Evolutionary conservation across 2,113 vertebrate species (phyloP).

Genomic region (Macquaria australasica): DNA sequence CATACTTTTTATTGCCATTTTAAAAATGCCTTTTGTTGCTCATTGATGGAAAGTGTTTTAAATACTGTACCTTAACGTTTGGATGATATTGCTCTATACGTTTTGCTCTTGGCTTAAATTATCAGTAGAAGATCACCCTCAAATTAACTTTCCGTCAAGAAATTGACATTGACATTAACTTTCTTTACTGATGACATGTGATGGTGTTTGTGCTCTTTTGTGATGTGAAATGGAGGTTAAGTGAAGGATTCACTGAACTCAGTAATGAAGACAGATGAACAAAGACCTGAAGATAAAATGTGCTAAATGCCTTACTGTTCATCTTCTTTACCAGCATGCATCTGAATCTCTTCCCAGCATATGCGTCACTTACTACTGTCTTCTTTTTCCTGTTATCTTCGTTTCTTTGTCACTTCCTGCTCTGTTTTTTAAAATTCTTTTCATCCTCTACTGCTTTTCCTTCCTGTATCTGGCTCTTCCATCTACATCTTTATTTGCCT

Average conservation of each 20-base stretch:
- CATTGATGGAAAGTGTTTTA: neutral
- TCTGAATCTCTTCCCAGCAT: neutral
- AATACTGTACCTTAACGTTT: neutral
- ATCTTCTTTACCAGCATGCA: neutral
- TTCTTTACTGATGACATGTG: neutral
- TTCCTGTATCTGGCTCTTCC: neutral
- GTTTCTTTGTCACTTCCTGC: neutral
- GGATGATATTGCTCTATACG: neutral
- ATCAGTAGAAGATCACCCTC: neutral
- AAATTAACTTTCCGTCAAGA: neutral
- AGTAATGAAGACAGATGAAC: slow-evolving; percentile 11
- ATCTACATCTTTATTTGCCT: neutral
- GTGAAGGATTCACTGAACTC: slow-evolving; percentile 14
- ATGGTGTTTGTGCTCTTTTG: slow-evolving; percentile 3
- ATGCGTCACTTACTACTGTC: neutral
- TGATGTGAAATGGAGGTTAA: neutral
- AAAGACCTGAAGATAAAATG: slow-evolving; percentile 20
- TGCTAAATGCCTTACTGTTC: slow-evolving; percentile 6
- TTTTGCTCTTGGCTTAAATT: neutral
- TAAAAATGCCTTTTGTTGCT: neutral
- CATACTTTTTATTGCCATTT: neutral
- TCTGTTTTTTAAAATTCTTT: neutral
- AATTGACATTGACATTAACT: neutral
- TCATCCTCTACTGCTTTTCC: neutral
- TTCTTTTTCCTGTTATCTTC: neutral